Evolutionary conservation across 37 sponge, comb jelly and placozoan genomes (phyloP).

Genomic region (Geodia barretti): DNA sequence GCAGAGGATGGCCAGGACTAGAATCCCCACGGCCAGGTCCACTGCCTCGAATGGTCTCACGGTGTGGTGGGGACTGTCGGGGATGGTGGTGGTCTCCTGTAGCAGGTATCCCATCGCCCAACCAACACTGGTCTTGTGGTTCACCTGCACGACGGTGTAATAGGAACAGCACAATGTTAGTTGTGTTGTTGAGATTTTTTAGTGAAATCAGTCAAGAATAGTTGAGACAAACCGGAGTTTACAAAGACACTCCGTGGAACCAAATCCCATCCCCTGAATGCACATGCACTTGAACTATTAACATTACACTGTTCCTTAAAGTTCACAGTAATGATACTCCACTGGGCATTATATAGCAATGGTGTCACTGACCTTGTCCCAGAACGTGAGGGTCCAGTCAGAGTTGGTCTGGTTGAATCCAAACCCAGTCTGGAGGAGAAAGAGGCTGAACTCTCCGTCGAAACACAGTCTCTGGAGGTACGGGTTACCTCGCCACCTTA

Average conservation of each 20-base stretch:
- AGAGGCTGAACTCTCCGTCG: slow-evolving; percentile 35
- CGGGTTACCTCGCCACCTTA: not conserved
- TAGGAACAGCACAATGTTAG: too few relatives aligned
- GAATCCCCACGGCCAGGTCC: slow-evolving; percentile 65
- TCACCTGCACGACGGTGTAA: too few relatives aligned
- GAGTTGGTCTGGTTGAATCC: slow-evolving; percentile 28
- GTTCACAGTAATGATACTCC: not conserved
- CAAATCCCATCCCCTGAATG: too few relatives aligned
- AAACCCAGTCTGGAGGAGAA: slow-evolving; percentile 39
- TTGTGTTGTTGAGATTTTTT: too few relatives aligned
- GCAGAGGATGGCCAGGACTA: slow-evolving; percentile 54
- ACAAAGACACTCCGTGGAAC: too few relatives aligned
- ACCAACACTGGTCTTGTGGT: slow-evolving; percentile 10
- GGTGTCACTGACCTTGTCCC: slow-evolving; percentile 10
- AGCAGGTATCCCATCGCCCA: slow-evolving; percentile 79
- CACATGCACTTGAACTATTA: too few relatives aligned
- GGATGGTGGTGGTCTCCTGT: slow-evolving; percentile 18
- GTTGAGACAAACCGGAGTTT: too few relatives aligned
- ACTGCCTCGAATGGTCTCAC: slow-evolving; percentile 22
- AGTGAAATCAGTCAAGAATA: too few relatives aligned
- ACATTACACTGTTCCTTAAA: too few relatives aligned
- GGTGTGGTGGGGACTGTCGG: not conserved
- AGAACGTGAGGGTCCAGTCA: slow-evolving; percentile 45
- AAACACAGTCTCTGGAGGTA: slow-evolving; percentile 22
- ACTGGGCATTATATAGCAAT: not conserved